Percentiles rank a stretch among this genome's conserved stretches.
Conservation (phyloP, 2,888 invertebrate species). For the Vandiemenella viatica region DNA sequence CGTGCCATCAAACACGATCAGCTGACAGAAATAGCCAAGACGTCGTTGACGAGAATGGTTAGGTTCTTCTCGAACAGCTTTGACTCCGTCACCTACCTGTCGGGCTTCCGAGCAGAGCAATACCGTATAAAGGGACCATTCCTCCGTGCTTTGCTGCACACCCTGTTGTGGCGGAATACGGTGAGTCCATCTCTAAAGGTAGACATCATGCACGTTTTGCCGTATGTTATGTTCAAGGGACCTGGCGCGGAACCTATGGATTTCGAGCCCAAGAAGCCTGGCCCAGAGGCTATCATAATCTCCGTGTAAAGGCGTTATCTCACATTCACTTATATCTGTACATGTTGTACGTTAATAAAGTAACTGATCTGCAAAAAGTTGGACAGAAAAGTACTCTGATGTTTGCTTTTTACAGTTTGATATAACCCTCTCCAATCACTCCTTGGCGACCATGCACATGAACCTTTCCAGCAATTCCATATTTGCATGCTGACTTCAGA, state of each 20-base stretch:
- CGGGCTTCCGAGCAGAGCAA: neutral
- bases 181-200: neutral
- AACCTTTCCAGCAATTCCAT: no score
- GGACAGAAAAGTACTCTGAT: no score
- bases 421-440: no score
- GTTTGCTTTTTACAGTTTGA: no score
- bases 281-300: no score
- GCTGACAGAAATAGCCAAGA: neutral
- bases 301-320: no score
- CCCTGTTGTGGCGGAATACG: neutral
- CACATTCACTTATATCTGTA: no score
- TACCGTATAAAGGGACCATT: neutral
- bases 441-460: no score
- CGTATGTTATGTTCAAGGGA: slow-evolving; percentile 3
- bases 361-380: no score
- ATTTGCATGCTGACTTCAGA: no score
- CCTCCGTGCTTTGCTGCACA: neutral
- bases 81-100: neutral
- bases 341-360: no score
- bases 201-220: slow-evolving; percentile 1
- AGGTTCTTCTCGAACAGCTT: neutral
- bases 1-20: neutral
- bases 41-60: neutral
- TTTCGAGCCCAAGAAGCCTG: no score
- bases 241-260: slow-evolving; percentile 8